Percentiles rank a stretch among this genome's conserved stretches.
phyloP scores from a whole-genome alignment of 1,140 invertebrate species.

The Mycetomoellerius zeteki region DNA sequence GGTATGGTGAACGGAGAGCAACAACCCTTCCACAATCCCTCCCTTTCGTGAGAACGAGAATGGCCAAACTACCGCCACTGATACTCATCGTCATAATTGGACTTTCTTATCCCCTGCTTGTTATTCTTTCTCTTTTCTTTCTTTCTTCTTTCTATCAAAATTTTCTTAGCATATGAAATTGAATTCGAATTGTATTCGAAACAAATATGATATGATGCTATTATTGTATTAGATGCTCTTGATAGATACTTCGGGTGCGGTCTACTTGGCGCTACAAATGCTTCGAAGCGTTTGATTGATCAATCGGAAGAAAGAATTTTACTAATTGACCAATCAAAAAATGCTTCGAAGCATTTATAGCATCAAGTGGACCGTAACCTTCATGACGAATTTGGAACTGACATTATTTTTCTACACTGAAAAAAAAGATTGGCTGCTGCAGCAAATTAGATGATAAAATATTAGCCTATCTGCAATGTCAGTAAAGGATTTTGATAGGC shows the following conservation, averaged over 20 bases:
- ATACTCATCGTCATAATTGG: constrained; percentile 75
- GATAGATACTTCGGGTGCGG: background rate
- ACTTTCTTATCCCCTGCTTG: constrained; percentile 66
- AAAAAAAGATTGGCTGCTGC: no score
- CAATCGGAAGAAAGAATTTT: no score
- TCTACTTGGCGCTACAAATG: no score
- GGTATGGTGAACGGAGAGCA: constrained; percentile 64
- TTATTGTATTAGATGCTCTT: background rate
- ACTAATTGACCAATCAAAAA: no score
- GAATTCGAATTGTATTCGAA: constrained; percentile 8
- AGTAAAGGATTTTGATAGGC: no score
- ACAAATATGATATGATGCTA: background rate
- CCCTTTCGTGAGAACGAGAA: constrained; percentile 67
- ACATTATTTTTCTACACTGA: constrained; percentile 10
- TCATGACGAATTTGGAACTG: background rate
- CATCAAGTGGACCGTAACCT: no score
- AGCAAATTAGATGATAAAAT: no score
- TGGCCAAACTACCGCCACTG: constrained; percentile 74
- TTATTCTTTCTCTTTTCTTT: constrained; percentile 45
- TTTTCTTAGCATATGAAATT: background rate
- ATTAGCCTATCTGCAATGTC: no score
- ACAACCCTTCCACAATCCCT: constrained; percentile 59
- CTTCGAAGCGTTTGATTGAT: no score
- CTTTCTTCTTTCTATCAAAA: constrained; percentile 15
- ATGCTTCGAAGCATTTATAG: no score